Percentiles rank a stretch among this genome's conserved stretches.
These are phyloP conservation scores for Drosophila parthenogenetica DNA, from an alignment of 2,888 invertebrate species.

Conservation along the genomic window DNA sequence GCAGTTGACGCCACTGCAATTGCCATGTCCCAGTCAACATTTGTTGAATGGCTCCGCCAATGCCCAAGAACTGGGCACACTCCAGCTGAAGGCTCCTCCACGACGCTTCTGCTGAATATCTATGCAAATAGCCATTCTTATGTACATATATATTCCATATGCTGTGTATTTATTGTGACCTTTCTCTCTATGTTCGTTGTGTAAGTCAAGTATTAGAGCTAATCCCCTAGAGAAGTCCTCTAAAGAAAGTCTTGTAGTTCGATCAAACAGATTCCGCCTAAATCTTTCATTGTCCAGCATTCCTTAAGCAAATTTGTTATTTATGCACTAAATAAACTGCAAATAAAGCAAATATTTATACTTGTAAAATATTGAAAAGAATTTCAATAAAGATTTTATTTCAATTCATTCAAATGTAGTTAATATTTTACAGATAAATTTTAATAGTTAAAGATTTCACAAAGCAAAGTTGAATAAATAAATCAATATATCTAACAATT, in stretches of 20 bases:
- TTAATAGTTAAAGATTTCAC: too few relatives aligned
- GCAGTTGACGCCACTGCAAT: conserved; percentile 60
- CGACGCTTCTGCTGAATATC: conserved; percentile 78
- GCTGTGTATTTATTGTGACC: conserved; percentile 17
- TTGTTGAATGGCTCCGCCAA: conserved; percentile 30
- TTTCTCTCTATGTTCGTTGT: conserved; percentile 22
- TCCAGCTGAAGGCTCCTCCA: conserved; percentile 84
- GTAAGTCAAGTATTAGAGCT: conserved; percentile 51
- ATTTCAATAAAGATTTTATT: not conserved
- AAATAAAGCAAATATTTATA: not conserved
- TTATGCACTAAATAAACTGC: not conserved
- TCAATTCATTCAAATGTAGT: too few relatives aligned
- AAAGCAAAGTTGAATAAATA: too few relatives aligned
- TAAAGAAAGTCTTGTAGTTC: not conserved
- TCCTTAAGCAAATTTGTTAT: conserved; percentile 1
- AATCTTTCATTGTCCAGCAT: not conserved
- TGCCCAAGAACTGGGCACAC: conserved; percentile 66
- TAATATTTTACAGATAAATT: too few relatives aligned
- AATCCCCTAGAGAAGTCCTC: conserved; percentile 4
- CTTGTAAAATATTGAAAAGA: not conserved
- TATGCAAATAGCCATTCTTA: conserved; percentile 1
- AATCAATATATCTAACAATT: too few relatives aligned
- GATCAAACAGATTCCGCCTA: not conserved
- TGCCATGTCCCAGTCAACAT: conserved; percentile 79
- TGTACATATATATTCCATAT: conserved; percentile 33